Conservation (phyloP, 1,140 invertebrate genomes). For the Teleogryllus occipitalis region DNA sequence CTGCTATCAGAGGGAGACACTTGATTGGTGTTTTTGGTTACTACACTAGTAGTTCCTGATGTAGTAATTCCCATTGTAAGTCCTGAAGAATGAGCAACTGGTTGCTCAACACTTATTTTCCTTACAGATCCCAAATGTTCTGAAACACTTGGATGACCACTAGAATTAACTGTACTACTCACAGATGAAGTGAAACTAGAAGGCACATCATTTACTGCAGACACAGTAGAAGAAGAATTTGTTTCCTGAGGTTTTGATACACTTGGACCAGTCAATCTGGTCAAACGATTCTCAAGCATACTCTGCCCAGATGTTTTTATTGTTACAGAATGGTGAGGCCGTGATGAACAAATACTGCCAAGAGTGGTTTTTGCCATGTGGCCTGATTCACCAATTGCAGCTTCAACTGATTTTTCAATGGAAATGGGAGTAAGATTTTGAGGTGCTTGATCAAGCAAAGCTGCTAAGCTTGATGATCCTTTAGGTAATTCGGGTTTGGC, state of each 20-base stretch:
- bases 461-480: background rate
- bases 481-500: background rate
- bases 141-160: background rate
- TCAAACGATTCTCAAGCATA: background rate
- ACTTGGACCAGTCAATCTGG: background rate
- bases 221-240: background rate
- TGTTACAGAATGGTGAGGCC: background rate
- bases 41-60: background rate
- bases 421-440: background rate
- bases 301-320: background rate
- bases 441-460: background rate
- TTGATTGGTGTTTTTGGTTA: background rate
- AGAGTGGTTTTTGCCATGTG: background rate
- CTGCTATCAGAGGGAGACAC: background rate
- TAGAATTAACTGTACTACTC: background rate
- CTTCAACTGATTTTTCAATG: background rate
- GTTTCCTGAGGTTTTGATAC: background rate
- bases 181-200: background rate
- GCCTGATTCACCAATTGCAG: background rate
- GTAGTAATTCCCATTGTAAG: conserved; percentile 3
- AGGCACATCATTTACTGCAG: background rate
- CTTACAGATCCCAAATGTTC: background rate
- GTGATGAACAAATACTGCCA: background rate
- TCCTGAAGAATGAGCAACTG: background rate
- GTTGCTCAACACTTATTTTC: background rate